phyloP scores from a whole-genome alignment of 2,888 invertebrate species.

The Himalopsyche kuldschensis region DNA sequence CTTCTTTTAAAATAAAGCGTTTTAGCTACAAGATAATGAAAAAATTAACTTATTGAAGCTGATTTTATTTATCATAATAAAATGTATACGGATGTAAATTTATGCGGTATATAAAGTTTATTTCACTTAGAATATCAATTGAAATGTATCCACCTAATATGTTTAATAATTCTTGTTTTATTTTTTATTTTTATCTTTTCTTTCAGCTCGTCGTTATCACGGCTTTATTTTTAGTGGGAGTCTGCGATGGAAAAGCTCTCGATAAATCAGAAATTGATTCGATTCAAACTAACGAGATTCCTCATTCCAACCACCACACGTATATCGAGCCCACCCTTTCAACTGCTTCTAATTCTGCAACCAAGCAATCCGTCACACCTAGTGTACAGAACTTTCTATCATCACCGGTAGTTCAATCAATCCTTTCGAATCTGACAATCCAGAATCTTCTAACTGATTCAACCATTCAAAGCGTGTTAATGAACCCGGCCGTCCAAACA shows the following conservation, averaged over 20 bases:
- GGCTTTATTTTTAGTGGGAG: neutral
- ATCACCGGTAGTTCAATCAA: conserved; percentile 25
- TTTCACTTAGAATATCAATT: too few relatives aligned
- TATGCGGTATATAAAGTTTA: too few relatives aligned
- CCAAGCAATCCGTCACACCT: neutral
- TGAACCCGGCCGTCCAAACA: conserved; percentile 27
- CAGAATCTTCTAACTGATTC: conserved; percentile 27
- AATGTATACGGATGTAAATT: too few relatives aligned
- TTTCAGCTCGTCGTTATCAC: neutral
- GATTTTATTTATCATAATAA: too few relatives aligned
- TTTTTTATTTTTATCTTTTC: neutral
- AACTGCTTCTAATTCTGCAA: neutral
- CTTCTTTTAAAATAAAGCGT: too few relatives aligned
- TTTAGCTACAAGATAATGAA: too few relatives aligned
- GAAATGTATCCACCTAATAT: too few relatives aligned
- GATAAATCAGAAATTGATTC: neutral
- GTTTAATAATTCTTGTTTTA: too few relatives aligned
- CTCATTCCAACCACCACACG: neutral
- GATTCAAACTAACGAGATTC: neutral
- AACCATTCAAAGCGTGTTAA: conserved; percentile 25
- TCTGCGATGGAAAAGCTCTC: neutral
- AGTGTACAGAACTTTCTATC: conserved; percentile 11
- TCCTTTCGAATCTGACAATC: conserved; percentile 26
- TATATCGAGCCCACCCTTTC: neutral
- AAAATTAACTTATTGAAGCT: too few relatives aligned